Evolutionary conservation across 1,140 invertebrate species (phyloP).

Genomic region (Eumaeus atala): DNA sequence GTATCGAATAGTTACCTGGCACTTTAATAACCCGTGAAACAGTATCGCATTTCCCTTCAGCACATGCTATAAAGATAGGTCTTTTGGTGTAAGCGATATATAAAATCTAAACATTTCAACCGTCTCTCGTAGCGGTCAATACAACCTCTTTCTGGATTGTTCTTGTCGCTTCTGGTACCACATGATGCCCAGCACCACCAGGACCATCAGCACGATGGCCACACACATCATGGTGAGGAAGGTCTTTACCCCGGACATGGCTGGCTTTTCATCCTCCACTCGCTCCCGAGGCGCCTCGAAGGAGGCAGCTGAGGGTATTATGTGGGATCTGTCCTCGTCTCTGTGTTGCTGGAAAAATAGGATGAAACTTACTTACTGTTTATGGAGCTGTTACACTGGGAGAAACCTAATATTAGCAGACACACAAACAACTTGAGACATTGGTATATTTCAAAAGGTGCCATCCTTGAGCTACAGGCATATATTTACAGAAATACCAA

Average conservation of each 20-base stretch:
- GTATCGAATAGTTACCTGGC: too few species aligned
- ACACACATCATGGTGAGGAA: constrained; percentile 89
- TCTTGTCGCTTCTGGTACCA: constrained; percentile 94
- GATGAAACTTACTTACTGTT: too few species aligned
- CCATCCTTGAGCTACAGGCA: too few species aligned
- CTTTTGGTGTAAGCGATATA: background rate
- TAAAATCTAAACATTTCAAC: background rate
- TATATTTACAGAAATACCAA: too few species aligned
- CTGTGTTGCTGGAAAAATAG: too few species aligned
- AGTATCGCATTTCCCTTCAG: background rate
- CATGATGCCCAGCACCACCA: constrained; percentile 90
- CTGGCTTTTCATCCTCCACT: constrained; percentile 89
- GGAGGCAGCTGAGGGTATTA: constrained; percentile 85
- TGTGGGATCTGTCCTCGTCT: constrained; percentile 78
- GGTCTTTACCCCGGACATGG: constrained; percentile 90
- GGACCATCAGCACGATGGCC: constrained; percentile 84
- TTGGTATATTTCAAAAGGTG: too few species aligned
- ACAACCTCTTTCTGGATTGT: constrained; percentile 91
- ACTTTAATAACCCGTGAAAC: too few species aligned
- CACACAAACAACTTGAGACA: too few species aligned
- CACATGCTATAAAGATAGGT: background rate
- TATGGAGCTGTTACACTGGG: too few species aligned
- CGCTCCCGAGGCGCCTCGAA: constrained; percentile 92
- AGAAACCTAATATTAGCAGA: too few species aligned
- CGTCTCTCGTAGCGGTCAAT: constrained; percentile 71